Conservation (phyloP, 2,888 invertebrate species). For the Drosophila siamana region DNA sequence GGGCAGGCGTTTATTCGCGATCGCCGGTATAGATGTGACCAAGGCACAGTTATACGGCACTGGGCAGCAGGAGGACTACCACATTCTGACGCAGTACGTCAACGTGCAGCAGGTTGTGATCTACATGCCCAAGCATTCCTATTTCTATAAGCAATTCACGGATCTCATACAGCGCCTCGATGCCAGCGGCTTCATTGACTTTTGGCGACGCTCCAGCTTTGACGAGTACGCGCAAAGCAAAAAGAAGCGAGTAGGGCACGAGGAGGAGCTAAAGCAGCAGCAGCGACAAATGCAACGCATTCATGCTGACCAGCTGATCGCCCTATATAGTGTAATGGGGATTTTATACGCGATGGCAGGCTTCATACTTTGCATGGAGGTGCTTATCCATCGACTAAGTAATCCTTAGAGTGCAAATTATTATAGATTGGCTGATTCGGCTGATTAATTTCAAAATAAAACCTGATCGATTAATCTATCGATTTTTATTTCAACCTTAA, state of each 20-base stretch:
- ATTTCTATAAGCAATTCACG: slow-evolving; percentile 61
- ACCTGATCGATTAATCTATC: too few species aligned
- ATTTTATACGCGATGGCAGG: slow-evolving; percentile 41
- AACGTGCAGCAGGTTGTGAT: slow-evolving; percentile 61
- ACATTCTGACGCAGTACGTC: slow-evolving; percentile 49
- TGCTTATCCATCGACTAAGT: slow-evolving; percentile 13
- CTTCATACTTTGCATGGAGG: slow-evolving; percentile 38
- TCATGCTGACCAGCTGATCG: slow-evolving; percentile 36
- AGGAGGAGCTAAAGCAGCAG: neutral
- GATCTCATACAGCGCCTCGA: slow-evolving; percentile 47
- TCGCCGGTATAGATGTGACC: slow-evolving; percentile 47
- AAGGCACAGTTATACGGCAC: slow-evolving; percentile 32
- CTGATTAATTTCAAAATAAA: too few species aligned
- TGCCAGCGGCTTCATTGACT: slow-evolving; percentile 60
- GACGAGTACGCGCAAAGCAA: slow-evolving; percentile 17
- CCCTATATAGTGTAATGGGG: slow-evolving; percentile 46
- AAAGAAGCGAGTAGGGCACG: neutral
- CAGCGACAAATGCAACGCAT: slow-evolving; percentile 11
- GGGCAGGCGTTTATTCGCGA: slow-evolving; percentile 44
- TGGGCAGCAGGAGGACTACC: slow-evolving; percentile 20
- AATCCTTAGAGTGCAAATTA: neutral
- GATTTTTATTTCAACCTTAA: too few species aligned
- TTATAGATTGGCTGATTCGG: too few species aligned
- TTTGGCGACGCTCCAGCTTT: slow-evolving; percentile 53
- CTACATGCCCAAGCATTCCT: slow-evolving; percentile 76